phyloP scores from a whole-genome alignment of 1,140 invertebrate genomes.

The Papilio aristodemus region DNA sequence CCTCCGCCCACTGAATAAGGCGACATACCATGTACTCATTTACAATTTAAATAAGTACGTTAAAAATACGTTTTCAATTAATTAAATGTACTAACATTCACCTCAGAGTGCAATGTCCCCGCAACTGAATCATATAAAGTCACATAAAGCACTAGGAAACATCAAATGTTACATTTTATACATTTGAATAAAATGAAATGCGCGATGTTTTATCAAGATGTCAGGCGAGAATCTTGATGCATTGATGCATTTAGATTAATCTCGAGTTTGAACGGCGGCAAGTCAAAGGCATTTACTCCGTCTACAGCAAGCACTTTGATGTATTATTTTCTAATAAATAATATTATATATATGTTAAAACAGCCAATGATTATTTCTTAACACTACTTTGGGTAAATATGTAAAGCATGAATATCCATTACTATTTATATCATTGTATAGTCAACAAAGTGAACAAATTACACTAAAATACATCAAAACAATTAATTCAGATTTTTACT shows the following conservation, averaged over 20 bases:
- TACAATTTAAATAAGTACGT: constrained; percentile 16
- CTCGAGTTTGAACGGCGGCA: constrained; percentile 23
- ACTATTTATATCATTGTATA: too few relatives aligned
- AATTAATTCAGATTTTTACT: too few relatives aligned
- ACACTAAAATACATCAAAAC: too few relatives aligned
- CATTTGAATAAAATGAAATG: constrained; percentile 20
- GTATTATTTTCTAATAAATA: not conserved
- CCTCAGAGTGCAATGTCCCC: not conserved
- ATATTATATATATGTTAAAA: too few relatives aligned
- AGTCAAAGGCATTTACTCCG: not conserved
- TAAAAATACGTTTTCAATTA: constrained; percentile 11
- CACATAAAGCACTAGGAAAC: constrained; percentile 12
- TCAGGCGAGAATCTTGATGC: constrained; percentile 26
- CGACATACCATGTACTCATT: constrained; percentile 6
- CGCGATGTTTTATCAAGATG: constrained; percentile 30
- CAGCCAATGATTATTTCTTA: too few relatives aligned
- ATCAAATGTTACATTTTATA: constrained; percentile 3
- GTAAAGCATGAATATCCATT: too few relatives aligned
- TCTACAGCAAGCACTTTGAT: not conserved
- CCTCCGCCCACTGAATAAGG: constrained; percentile 14
- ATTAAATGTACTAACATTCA: not conserved
- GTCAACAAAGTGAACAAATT: too few relatives aligned
- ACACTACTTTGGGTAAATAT: too few relatives aligned
- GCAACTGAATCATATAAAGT: not conserved
- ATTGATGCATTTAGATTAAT: constrained; percentile 31